These are phyloP conservation scores for Cantharis nigra DNA, from an alignment of 2,888 invertebrate species.

Conservation along the genomic window DNA sequence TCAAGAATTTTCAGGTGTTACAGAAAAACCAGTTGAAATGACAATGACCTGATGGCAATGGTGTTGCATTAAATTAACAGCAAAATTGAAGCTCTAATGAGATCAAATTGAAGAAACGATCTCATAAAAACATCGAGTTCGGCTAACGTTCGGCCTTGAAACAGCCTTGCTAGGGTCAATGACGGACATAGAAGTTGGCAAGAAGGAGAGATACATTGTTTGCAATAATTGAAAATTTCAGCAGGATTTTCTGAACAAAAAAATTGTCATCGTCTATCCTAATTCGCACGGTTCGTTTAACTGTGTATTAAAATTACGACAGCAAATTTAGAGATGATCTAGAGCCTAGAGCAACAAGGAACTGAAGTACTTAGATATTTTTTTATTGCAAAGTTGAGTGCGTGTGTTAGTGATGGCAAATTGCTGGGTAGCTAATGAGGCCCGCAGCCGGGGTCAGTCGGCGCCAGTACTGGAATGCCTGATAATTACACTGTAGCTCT, in stretches of 20 bases:
- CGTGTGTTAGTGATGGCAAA: conserved; percentile 42
- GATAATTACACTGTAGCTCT: conserved; percentile 39
- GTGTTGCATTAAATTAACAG: conserved; percentile 40
- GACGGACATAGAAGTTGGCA: conserved; percentile 37
- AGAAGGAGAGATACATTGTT: conserved; percentile 22
- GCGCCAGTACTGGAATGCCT: conserved; percentile 43
- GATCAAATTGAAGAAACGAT: conserved; percentile 51
- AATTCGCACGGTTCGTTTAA: neutral
- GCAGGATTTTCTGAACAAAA: neutral
- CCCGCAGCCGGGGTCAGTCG: conserved; percentile 43
- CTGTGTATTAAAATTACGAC: neutral
- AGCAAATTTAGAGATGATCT: conserved; percentile 10
- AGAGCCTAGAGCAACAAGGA: conserved; percentile 20
- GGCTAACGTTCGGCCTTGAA: conserved; percentile 58
- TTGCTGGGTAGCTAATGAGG: conserved; percentile 44
- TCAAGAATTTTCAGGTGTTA: conserved; percentile 16
- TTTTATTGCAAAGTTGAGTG: conserved; percentile 27
- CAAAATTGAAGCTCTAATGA: conserved; percentile 54
- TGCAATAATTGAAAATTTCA: conserved; percentile 15
- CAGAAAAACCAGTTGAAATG: conserved; percentile 32
- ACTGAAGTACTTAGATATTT: conserved; percentile 13
- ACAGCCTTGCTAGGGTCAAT: conserved; percentile 56
- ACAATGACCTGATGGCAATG: conserved; percentile 45
- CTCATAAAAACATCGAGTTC: conserved; percentile 49
- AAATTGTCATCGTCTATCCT: neutral